Evolutionary conservation across 1,140 invertebrate genomes (phyloP), one percentile per base, ranked within the genome.

Genomic region (Camponotus floridanus): DNA sequence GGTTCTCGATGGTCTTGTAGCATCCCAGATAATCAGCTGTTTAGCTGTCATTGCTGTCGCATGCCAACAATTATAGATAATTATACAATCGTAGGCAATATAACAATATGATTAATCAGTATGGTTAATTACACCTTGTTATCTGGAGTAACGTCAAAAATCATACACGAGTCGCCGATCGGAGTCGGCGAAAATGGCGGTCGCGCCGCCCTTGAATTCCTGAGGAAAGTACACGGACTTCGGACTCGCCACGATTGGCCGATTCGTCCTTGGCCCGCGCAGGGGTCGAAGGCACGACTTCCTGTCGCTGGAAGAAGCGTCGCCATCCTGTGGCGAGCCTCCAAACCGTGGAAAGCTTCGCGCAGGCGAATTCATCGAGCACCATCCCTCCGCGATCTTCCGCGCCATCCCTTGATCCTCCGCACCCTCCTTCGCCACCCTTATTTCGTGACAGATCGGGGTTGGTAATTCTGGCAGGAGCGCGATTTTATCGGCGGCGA

Each of bases 401-500:
- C 68, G 76, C 64, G n/a, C 67, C 59, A 68, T 26, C 78, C 26
- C 51, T 11, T 13, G 4, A 4, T 9, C 0, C 6, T 15, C 9
- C n/a, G 70, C 48, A 57, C 42, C 57, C 21, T 21, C 18, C 42
- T 9, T 13, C 8, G 78, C 85, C 85, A 79, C 71, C 86, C 78
- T 33, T 61, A 71, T 67, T 18, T 88, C 67, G 59, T 86, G 78
- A 83, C 80, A 42, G 76, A 91, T 48, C 13, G 83, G 89, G 87
- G 88, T 86, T 92, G 91, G 89, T 88, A 90, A 92, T 92, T 91
- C 87, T 76, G 83, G 78, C 81, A 85, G 42, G 86, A 48, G 39
- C 86, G 92, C 92, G 93, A 94, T 94, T 91, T 94, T 94, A 94
- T 94, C 94, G 94, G 93, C 93, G 31, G 93, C 76, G 87, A 51